phyloP scores from a whole-genome alignment of 2,113 vertebrate species.

The Triplophysa rosa region DNA sequence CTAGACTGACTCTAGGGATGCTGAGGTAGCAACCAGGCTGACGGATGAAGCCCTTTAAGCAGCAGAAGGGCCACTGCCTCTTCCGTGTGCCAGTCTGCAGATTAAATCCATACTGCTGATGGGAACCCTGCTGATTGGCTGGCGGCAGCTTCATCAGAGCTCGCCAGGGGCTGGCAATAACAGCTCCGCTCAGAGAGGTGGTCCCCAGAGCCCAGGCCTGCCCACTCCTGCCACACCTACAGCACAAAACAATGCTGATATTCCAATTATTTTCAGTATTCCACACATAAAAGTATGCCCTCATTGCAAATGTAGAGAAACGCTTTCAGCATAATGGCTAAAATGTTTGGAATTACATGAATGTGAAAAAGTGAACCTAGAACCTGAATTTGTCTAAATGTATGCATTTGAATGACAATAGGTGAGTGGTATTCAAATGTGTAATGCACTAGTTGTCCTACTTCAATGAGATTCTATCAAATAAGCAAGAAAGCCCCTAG shows the following conservation, averaged over 20 bases:
- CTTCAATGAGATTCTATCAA: too few relatives aligned
- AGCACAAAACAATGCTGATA: slow-evolving; percentile 3
- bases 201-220: slow-evolving; percentile 6
- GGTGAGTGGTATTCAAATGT: too few relatives aligned
- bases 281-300: background rate
- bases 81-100: slow-evolving; percentile 49
- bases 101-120: slow-evolving; percentile 54
- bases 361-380: background rate
- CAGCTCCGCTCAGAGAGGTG: slow-evolving; percentile 17
- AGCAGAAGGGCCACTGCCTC: slow-evolving; percentile 48
- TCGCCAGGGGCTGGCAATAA: slow-evolving; percentile 33
- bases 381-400: background rate
- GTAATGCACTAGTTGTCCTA: too few relatives aligned
- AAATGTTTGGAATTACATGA: background rate
- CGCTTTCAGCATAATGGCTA: too few relatives aligned
- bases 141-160: slow-evolving; percentile 31
- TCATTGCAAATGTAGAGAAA: too few relatives aligned
- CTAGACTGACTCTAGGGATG: slow-evolving; percentile 17
- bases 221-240: slow-evolving; percentile 43
- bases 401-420: background rate
- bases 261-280: background rate
- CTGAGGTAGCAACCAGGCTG: slow-evolving; percentile 12
- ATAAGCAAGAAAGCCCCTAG: too few relatives aligned
- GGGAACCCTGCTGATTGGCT: slow-evolving; percentile 51
- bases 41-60: slow-evolving; percentile 5